Percentiles rank a stretch among this genome's conserved stretches.
Evolutionary conservation across 2,888 invertebrate genomes (phyloP).

Genomic region (Nomada fucata): DNA sequence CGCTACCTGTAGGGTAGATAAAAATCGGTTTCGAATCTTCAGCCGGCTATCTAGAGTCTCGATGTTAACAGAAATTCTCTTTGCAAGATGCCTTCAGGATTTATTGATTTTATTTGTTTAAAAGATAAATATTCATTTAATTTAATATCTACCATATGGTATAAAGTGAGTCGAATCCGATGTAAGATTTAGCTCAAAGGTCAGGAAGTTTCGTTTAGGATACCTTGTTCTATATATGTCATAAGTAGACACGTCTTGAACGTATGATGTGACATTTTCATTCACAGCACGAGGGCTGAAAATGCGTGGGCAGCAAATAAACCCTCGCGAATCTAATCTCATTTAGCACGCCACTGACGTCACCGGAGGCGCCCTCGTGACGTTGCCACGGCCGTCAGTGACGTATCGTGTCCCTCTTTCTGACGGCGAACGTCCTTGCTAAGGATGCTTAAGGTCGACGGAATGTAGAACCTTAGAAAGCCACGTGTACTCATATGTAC

Average conservation of each 20-base stretch:
- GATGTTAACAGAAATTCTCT: no score
- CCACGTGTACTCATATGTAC: conserved; percentile 20
- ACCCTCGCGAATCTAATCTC: conserved; percentile 68
- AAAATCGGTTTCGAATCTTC: no score
- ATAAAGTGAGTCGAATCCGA: no score
- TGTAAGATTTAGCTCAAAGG: conserved; percentile 12
- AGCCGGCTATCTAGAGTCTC: no score
- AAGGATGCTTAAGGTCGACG: conserved; percentile 66
- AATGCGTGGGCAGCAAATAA: conserved; percentile 66
- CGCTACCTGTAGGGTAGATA: no score
- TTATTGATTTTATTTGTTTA: no score
- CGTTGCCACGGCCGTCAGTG: conserved; percentile 63
- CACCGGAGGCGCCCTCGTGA: conserved; percentile 69
- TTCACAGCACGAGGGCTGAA: conserved; percentile 34
- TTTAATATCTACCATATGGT: no score
- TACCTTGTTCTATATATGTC: conserved; percentile 1
- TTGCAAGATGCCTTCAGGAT: no score
- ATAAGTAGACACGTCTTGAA: conserved; percentile 17
- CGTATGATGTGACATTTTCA: conserved; percentile 33
- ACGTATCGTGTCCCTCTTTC: conserved; percentile 49
- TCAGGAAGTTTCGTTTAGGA: conserved; percentile 4
- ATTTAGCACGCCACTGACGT: conserved; percentile 71
- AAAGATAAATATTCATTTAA: no score
- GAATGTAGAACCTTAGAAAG: conserved; percentile 51
- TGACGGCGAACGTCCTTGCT: conserved; percentile 60